A percentile compares a stretch with the other conserved stretches of the same genome.
These are phyloP conservation scores for Ptychodera flava DNA, from an alignment of 35 echinoderm and acorn worm species.

Conservation along the genomic window DNA sequence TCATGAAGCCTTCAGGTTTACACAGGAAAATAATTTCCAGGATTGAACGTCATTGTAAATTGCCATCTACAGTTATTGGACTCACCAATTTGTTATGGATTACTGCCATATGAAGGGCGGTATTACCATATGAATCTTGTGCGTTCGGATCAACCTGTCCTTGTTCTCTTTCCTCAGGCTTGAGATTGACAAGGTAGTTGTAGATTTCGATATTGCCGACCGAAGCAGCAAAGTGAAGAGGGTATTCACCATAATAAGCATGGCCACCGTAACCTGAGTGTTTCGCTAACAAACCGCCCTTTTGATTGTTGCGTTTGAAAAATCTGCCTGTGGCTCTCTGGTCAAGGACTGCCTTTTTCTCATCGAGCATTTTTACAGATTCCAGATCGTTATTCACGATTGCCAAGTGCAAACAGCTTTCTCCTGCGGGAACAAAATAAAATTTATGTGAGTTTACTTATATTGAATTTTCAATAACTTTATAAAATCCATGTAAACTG, in stretches of 20 bases:
- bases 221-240: slow-evolving; percentile 83
- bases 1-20: no score
- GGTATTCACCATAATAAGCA: slow-evolving; percentile 85
- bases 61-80: neutral
- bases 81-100: slow-evolving; percentile 82
- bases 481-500: neutral
- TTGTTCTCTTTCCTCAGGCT: slow-evolving; percentile 45
- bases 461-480: neutral
- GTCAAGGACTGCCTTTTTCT: slow-evolving; percentile 39
- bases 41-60: no score
- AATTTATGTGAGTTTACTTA: neutral
- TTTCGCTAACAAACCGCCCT: no score
- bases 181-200: slow-evolving; percentile 70
- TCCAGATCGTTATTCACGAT: slow-evolving; percentile 77
- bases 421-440: no score
- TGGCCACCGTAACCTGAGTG: slow-evolving; percentile 50
- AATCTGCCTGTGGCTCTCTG: slow-evolving; percentile 73
- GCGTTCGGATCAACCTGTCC: slow-evolving; percentile 69
- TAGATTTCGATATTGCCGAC: slow-evolving; percentile 79
- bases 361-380: slow-evolving; percentile 55
- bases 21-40: no score
- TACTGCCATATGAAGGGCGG: slow-evolving; percentile 86
- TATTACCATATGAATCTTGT: slow-evolving; percentile 77
- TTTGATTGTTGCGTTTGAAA: slow-evolving; percentile 28
- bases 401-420: no score